Conservation (phyloP, 1,140 invertebrate genomes). For the Dendroctonus ponderosae region DNA sequence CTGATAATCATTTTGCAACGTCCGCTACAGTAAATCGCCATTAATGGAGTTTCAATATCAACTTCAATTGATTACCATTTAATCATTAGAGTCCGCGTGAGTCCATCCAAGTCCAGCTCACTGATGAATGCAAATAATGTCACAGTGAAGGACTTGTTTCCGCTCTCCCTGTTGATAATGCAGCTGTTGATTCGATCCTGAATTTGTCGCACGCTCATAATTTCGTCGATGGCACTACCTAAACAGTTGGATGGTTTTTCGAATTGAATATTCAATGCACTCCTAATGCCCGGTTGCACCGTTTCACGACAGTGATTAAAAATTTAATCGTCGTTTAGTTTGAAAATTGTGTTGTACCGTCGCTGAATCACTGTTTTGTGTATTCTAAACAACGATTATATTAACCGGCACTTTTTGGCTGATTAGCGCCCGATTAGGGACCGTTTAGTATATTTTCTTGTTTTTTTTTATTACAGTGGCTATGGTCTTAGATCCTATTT, state of each 20-base stretch:
- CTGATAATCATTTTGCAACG: slow-evolving; percentile 37
- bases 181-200: slow-evolving; percentile 49
- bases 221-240: slow-evolving; percentile 46
- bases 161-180: slow-evolving; percentile 9
- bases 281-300: too few species aligned
- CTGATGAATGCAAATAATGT: slow-evolving; percentile 53
- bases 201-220: slow-evolving; percentile 55
- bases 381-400: too few species aligned
- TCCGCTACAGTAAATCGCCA: slow-evolving; percentile 19
- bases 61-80: slow-evolving; percentile 40
- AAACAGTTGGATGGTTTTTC: slow-evolving; percentile 1
- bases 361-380: too few species aligned
- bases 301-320: too few species aligned
- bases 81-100: slow-evolving; percentile 32
- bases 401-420: too few species aligned
- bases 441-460: too few species aligned
- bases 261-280: background rate
- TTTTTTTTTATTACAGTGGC: too few species aligned
- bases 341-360: too few species aligned
- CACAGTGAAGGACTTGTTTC: slow-evolving; percentile 52
- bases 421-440: too few species aligned
- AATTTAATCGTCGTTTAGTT: too few species aligned
- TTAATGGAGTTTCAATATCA: background rate
- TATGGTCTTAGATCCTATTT: too few species aligned
- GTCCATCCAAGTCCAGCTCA: slow-evolving; percentile 55